These are phyloP conservation scores for Fragum fragum DNA, from an alignment of 2,888 invertebrate species.

Conservation along the genomic window DNA sequence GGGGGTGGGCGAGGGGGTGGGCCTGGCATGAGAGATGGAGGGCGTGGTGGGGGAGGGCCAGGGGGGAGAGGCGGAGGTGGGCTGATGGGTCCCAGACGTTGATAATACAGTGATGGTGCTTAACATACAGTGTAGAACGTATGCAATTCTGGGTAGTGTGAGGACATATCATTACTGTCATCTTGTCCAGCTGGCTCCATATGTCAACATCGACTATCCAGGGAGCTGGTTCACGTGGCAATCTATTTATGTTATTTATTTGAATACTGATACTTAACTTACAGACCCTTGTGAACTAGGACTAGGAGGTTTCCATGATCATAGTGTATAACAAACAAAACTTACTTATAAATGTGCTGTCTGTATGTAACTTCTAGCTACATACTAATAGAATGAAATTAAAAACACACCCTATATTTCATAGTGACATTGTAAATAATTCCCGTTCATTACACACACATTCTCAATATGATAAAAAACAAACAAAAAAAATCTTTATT, in stretches of 20 bases:
- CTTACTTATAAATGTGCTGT: constrained; percentile 52
- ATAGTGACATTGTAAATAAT: constrained; percentile 54
- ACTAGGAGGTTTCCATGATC: constrained; percentile 71
- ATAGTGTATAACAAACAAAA: constrained; percentile 49
- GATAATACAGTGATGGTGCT: constrained; percentile 68
- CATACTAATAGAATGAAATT: not conserved
- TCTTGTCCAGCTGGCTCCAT: constrained; percentile 33
- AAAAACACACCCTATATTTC: constrained; percentile 7
- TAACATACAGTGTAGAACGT: constrained; percentile 73
- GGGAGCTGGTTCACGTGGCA: constrained; percentile 44
- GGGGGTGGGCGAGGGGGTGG: constrained; percentile 73
- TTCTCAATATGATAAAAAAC: constrained; percentile 13
- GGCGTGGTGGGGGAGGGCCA: constrained; percentile 89
- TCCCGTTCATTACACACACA: constrained; percentile 42
- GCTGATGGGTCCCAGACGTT: constrained; percentile 71
- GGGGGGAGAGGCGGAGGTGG: constrained; percentile 84
- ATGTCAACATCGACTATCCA: not conserved
- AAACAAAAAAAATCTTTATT: constrained; percentile 19
- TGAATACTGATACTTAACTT: constrained; percentile 33
- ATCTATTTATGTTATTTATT: constrained; percentile 60
- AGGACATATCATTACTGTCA: constrained; percentile 64
- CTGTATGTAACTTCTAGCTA: constrained; percentile 15
- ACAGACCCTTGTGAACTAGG: constrained; percentile 40
- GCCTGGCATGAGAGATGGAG: constrained; percentile 77
- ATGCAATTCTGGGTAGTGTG: constrained; percentile 80